Evolutionary conservation across 1,140 invertebrate genomes (phyloP).

Genomic region (Frieseomelitta varia): DNA sequence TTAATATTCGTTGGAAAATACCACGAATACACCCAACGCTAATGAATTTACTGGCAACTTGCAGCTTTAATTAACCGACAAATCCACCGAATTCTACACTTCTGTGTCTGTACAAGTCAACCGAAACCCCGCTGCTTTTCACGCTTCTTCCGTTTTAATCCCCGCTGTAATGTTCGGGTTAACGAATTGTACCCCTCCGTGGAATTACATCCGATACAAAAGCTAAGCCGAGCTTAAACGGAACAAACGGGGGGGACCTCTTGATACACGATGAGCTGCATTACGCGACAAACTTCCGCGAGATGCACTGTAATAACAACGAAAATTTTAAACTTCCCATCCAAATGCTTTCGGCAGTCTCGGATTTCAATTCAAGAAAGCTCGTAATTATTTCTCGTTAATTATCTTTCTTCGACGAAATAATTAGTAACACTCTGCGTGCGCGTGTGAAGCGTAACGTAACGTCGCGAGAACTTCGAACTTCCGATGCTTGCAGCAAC

Average conservation of each 20-base stretch:
- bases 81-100: not conserved
- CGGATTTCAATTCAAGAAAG: not conserved
- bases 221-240: conserved; percentile 33
- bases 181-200: conserved; percentile 2
- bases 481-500: not conserved
- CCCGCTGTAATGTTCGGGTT: not conserved
- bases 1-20: not conserved
- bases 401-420: not conserved
- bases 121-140: not conserved
- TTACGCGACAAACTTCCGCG: conserved; percentile 10
- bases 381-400: not conserved
- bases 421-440: not conserved
- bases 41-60: not conserved
- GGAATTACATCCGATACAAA: conserved; percentile 19
- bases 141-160: conserved; percentile 7
- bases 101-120: not conserved
- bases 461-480: not conserved
- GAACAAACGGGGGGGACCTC: not conserved
- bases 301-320: not conserved
- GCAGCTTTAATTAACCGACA: not conserved
- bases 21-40: not conserved
- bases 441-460: not conserved
- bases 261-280: conserved; percentile 15
- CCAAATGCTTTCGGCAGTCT: not conserved
- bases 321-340: not conserved